These are phyloP conservation scores for Amazona vittata DNA, from an alignment of 2,113 vertebrate species.

Conservation along the genomic window DNA sequence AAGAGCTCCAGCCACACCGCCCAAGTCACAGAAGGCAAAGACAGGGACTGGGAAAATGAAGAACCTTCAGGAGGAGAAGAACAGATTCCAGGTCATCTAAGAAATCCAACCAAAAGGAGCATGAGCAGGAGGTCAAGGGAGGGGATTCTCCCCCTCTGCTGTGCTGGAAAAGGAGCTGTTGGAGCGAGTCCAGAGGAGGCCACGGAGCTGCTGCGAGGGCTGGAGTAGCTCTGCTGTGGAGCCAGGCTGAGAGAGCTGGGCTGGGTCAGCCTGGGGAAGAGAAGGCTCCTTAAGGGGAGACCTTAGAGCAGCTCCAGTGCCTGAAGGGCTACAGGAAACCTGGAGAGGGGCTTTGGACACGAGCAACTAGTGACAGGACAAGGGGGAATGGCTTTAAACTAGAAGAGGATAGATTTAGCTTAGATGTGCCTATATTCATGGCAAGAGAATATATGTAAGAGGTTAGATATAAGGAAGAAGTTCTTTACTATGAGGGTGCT, in stretches of 20 bases:
- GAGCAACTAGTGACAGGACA: too few species aligned
- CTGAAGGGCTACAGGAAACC: too few species aligned
- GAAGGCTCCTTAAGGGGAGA: too few species aligned
- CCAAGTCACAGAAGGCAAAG: neutral
- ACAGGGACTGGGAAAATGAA: neutral
- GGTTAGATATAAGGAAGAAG: too few species aligned
- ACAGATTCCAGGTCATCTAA: neutral
- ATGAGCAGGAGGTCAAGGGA: neutral
- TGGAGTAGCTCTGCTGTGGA: neutral
- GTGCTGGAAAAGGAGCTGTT: neutral
- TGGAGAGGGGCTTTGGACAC: too few species aligned
- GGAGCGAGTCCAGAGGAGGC: neutral
- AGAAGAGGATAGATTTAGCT: too few species aligned
- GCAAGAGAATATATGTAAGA: too few species aligned
- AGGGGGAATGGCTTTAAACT: too few species aligned
- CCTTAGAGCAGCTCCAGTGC: too few species aligned
- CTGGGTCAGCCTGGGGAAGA: too few species aligned
- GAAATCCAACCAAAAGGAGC: neutral
- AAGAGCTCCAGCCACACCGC: neutral
- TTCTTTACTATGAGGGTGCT: too few species aligned
- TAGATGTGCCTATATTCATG: too few species aligned
- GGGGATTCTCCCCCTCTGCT: neutral
- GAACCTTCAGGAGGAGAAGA: neutral
- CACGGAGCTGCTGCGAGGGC: neutral
- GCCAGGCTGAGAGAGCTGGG: neutral